Percentiles rank a stretch among this genome's conserved stretches.
phyloP scores from a whole-genome alignment of 2,888 invertebrate genomes.

The Agriopis marginaria region DNA sequence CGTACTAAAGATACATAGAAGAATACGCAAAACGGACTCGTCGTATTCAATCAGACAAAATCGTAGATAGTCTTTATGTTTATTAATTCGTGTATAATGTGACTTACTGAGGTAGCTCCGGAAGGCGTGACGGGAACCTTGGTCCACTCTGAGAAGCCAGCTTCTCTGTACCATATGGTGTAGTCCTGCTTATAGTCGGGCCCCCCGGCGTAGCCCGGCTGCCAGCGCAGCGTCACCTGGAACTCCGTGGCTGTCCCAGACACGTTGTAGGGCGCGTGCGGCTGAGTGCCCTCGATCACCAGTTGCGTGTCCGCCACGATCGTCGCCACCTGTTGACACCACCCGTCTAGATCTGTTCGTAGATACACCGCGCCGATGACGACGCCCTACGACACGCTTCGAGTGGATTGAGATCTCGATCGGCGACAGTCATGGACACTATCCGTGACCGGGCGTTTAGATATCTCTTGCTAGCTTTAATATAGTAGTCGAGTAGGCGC shows the following conservation, averaged over 20 bases:
- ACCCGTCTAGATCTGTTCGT: conserved; percentile 17
- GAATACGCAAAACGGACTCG: no score
- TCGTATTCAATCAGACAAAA: no score
- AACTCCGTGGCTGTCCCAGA: conserved; percentile 96
- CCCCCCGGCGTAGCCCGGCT: conserved; percentile 98
- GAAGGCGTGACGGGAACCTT: conserved; percentile 97
- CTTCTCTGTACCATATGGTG: conserved; percentile 97
- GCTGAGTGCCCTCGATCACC: conserved; percentile 97
- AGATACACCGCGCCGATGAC: conserved; percentile 17
- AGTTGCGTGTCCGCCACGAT: conserved; percentile 95
- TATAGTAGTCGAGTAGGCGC: conserved; percentile 2
- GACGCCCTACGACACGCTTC: conserved; percentile 10
- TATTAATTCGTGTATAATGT: background rate
- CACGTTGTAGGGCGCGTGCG: conserved; percentile 98
- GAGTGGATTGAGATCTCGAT: conserved; percentile 25
- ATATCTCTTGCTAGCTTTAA: conserved; percentile 10
- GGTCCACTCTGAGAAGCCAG: conserved; percentile 95
- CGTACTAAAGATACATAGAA: no score
- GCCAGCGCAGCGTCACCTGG: conserved; percentile 96
- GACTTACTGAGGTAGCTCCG: conserved; percentile 90
- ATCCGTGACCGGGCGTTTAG: conserved; percentile 6
- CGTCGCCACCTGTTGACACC: conserved; percentile 90
- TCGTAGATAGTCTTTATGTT: background rate
- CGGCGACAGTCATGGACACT: conserved; percentile 21
- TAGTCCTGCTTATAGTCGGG: conserved; percentile 98